These are phyloP conservation scores for Cinclus cinclus DNA, from an alignment of 2,113 vertebrate species.

Conservation along the genomic window DNA sequence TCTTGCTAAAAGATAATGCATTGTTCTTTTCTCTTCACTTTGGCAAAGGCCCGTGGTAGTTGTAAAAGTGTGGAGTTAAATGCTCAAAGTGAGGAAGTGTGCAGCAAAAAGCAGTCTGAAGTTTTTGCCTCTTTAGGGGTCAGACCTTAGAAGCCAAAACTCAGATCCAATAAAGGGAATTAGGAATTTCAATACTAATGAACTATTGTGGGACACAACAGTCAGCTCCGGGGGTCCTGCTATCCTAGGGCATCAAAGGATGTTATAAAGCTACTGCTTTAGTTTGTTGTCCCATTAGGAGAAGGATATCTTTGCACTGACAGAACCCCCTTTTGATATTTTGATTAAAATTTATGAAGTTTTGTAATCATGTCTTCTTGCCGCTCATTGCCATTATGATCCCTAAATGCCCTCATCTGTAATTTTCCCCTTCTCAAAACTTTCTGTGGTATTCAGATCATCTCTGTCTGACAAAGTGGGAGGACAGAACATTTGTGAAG, in stretches of 20 bases:
- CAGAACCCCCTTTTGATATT: constrained; percentile 40
- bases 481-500: constrained; percentile 52
- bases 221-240: constrained; percentile 15
- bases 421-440: constrained; percentile 34
- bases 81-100: background rate
- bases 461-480: constrained; percentile 41
- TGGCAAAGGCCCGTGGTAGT: background rate
- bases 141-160: constrained; percentile 27
- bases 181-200: constrained; percentile 51
- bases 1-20: background rate
- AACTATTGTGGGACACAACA: constrained; percentile 27
- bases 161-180: constrained; percentile 47
- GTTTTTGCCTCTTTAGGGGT: constrained; percentile 17
- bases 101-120: background rate
- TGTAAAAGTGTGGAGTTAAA: background rate
- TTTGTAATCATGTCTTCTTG: constrained; percentile 44
- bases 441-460: constrained; percentile 18
- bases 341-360: constrained; percentile 62
- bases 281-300: constrained; percentile 18
- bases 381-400: constrained; percentile 33
- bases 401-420: constrained; percentile 29
- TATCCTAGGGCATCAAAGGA: constrained; percentile 47
- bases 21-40: background rate
- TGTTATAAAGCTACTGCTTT: background rate
- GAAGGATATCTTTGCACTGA: constrained; percentile 19